phyloP scores from a whole-genome alignment of 1,140 invertebrate species.

The Helicorthomorpha holstii region DNA sequence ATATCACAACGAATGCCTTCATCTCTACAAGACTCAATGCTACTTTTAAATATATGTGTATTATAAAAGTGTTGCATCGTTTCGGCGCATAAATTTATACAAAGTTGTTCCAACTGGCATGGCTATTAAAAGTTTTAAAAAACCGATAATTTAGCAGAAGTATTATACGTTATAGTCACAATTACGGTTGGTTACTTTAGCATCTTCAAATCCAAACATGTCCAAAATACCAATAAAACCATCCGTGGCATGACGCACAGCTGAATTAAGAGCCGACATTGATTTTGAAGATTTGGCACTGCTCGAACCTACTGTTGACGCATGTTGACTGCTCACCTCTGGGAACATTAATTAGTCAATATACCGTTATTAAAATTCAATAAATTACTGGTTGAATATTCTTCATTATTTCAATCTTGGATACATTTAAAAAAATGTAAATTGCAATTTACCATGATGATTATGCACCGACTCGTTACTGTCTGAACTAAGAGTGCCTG shows the following conservation, averaged over 20 bases:
- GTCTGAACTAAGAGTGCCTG: constrained; percentile 69
- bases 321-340: constrained; percentile 58
- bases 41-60: constrained; percentile 88
- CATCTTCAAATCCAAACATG: constrained; percentile 92
- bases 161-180: not conserved
- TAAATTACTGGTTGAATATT: too few relatives aligned
- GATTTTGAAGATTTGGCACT: constrained; percentile 59
- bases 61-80: constrained; percentile 97
- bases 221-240: constrained; percentile 87
- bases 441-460: constrained; percentile 37
- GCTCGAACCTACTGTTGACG: constrained; percentile 64
- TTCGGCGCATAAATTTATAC: constrained; percentile 87
- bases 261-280: constrained; percentile 79
- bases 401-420: too few relatives aligned
- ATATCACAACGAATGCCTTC: constrained; percentile 82
- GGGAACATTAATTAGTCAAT: constrained; percentile 1
- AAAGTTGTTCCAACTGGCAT: constrained; percentile 77
- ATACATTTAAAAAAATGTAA: too few relatives aligned
- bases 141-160: constrained; percentile 7
- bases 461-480: constrained; percentile 82
- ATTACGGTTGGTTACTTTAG: constrained; percentile 32
- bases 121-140: constrained; percentile 35
- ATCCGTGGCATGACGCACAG: constrained; percentile 79
- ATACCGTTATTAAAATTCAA: too few relatives aligned
- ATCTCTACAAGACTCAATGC: constrained; percentile 79